phyloP scores from a whole-genome alignment of 2,888 invertebrate genomes.

The Bellardia pandia region DNA sequence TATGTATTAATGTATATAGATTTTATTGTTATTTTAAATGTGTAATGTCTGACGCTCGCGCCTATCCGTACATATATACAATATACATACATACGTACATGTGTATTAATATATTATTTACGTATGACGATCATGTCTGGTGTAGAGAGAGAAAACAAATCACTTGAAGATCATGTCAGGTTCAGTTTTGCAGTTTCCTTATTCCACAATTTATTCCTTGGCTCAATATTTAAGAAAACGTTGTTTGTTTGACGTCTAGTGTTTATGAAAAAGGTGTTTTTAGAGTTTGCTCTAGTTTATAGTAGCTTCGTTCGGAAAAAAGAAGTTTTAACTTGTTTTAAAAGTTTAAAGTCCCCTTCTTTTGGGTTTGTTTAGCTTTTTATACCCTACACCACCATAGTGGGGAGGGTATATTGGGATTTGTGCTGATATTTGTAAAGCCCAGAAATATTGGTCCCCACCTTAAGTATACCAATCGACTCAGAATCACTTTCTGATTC shows the following conservation, averaged over 20 bases:
- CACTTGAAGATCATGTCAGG: slow-evolving; percentile 47
- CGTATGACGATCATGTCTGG: slow-evolving; percentile 19
- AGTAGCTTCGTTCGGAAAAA: not conserved
- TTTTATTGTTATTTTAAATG: slow-evolving; percentile 46
- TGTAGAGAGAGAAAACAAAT: slow-evolving; percentile 15
- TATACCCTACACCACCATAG: too few relatives aligned
- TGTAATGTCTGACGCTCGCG: slow-evolving; percentile 15
- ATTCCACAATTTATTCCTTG: not conserved
- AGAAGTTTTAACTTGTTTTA: slow-evolving; percentile 39
- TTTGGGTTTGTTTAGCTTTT: not conserved
- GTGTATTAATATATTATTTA: not conserved
- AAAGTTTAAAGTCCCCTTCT: slow-evolving; percentile 49
- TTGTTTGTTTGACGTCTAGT: not conserved
- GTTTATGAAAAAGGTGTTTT: not conserved
- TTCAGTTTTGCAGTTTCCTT: slow-evolving; percentile 14
- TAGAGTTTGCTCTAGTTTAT: slow-evolving; percentile 53
- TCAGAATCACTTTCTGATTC: too few relatives aligned
- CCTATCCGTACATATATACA: not conserved
- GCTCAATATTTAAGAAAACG: not conserved
- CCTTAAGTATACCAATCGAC: too few relatives aligned
- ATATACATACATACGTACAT: not conserved
- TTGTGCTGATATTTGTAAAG: too few relatives aligned
- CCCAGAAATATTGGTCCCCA: too few relatives aligned
- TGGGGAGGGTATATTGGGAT: too few relatives aligned
- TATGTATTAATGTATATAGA: not conserved